These are phyloP conservation scores for Uropsilus gracilis DNA, from an alignment of 2,113 vertebrate species.

Conservation along the genomic window DNA sequence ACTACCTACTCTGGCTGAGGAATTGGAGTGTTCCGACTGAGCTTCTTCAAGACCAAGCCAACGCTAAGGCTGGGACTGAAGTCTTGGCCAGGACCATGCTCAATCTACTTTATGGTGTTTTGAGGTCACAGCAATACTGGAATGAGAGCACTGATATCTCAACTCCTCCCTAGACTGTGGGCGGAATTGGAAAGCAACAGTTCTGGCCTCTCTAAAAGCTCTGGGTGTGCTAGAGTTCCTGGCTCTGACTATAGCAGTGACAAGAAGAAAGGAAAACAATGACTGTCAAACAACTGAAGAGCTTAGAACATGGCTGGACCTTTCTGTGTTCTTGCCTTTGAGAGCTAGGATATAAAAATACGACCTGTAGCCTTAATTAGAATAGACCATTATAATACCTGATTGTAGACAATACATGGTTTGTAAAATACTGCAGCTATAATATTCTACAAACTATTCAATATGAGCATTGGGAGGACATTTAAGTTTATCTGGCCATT, in stretches of 20 bases:
- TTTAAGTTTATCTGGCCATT: constrained; percentile 20
- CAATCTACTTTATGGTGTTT: constrained; percentile 37
- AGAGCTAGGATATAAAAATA: background rate
- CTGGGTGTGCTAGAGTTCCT: constrained; percentile 50
- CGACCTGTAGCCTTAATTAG: background rate
- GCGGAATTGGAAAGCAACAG: constrained; percentile 58
- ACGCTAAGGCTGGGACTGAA: background rate
- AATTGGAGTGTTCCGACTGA: background rate
- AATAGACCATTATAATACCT: background rate
- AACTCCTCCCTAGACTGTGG: constrained; percentile 49
- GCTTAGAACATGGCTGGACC: background rate
- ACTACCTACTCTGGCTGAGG: background rate
- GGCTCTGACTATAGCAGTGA: background rate
- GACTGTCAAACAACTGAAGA: background rate
- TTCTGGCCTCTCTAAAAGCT: constrained; percentile 26
- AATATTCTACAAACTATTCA: background rate
- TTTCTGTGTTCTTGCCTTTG: background rate
- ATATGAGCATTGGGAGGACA: background rate
- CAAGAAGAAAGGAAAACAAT: background rate
- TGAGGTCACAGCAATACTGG: constrained; percentile 57
- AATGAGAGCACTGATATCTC: background rate
- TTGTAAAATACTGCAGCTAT: constrained; percentile 7
- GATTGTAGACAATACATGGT: background rate
- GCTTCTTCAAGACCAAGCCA: background rate
- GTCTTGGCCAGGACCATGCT: background rate